phyloP scores from a whole-genome alignment of 2,888 invertebrate species.

The Drepana falcataria region DNA sequence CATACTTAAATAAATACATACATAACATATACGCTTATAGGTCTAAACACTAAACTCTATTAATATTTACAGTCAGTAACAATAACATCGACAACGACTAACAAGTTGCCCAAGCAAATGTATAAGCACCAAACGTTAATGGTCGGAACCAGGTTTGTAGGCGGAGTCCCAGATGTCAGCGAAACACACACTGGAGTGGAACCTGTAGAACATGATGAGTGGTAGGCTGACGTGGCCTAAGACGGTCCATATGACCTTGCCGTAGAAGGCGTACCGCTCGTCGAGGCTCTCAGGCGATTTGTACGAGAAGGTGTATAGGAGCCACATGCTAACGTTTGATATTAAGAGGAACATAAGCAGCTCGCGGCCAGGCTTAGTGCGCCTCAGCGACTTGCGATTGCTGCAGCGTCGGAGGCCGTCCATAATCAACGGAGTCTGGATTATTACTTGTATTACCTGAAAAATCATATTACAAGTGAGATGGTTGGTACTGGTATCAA shows the following conservation, averaged over 20 bases:
- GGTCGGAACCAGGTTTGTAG: constrained; percentile 79
- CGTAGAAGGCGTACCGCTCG: constrained; percentile 82
- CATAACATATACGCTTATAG: too few relatives aligned
- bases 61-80: too few relatives aligned
- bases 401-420: constrained; percentile 87
- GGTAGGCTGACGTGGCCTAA: constrained; percentile 86
- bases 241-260: constrained; percentile 84
- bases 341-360: constrained; percentile 87
- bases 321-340: constrained; percentile 87
- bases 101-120: too few relatives aligned
- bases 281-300: constrained; percentile 72
- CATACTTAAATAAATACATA: too few relatives aligned
- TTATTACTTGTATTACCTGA: constrained; percentile 83
- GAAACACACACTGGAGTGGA: constrained; percentile 88
- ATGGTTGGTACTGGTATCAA: neutral
- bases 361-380: constrained; percentile 85
- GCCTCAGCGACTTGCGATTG: constrained; percentile 80
- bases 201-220: constrained; percentile 87
- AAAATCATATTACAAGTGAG: constrained; percentile 14
- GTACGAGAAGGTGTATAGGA: constrained; percentile 83
- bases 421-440: constrained; percentile 86
- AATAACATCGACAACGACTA: too few relatives aligned
- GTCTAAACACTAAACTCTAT: too few relatives aligned
- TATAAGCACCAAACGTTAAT: constrained; percentile 25
- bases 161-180: constrained; percentile 89